Evolutionary conservation across 1,140 invertebrate species (phyloP).

Genomic region (Nasonia vitripennis): DNA sequence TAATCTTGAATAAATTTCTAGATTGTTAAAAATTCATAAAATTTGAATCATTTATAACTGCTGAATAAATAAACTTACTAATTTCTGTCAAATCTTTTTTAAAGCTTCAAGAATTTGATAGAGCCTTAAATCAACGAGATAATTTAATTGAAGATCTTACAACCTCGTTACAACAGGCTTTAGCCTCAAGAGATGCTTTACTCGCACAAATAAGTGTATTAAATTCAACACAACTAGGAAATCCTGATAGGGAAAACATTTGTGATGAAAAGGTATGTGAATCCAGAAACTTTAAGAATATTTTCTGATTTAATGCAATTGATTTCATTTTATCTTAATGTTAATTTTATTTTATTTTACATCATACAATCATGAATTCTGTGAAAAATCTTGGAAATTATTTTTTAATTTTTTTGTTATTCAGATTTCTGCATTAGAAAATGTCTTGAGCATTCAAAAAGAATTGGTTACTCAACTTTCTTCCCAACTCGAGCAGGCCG

Average conservation of each 20-base stretch:
- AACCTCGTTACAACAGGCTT: conserved; percentile 66
- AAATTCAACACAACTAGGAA: conserved; percentile 57
- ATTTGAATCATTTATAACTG: not conserved
- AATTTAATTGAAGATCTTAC: conserved; percentile 69
- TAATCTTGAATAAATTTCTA: not conserved
- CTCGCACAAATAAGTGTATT: conserved; percentile 61
- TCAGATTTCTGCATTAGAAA: conserved; percentile 60
- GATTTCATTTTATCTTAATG: too few species aligned
- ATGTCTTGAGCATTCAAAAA: conserved; percentile 55
- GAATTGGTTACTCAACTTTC: conserved; percentile 58
- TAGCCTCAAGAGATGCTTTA: conserved; percentile 65
- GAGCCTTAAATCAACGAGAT: conserved; percentile 67
- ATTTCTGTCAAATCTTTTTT: conserved; percentile 43
- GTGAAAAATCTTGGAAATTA: not conserved
- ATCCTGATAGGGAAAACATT: conserved; percentile 49
- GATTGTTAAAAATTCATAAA: not conserved
- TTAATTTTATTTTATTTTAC: not conserved
- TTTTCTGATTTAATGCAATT: not conserved
- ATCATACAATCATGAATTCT: not conserved
- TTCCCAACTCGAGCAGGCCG: conserved; percentile 57
- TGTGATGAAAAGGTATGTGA: conserved; percentile 62
- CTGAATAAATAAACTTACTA: conserved; percentile 17
- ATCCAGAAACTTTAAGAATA: not conserved
- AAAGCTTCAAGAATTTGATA: conserved; percentile 69
- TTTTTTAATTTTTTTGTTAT: conserved; percentile 26